Evolutionary conservation across 2,888 invertebrate genomes (phyloP).

Genomic region (Cryptocheilus praepositus): DNA sequence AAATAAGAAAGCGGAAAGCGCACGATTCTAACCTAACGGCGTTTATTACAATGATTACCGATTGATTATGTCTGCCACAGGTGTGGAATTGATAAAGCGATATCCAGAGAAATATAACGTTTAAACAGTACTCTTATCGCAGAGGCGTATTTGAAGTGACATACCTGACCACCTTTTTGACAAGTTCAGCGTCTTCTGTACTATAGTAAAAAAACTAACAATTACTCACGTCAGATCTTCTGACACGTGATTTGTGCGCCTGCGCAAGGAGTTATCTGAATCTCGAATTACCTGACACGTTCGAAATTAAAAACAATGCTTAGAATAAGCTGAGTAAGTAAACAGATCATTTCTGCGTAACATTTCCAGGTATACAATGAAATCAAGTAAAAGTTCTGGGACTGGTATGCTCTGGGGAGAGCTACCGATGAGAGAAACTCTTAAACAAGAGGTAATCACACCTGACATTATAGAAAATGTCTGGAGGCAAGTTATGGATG

Average conservation of each 20-base stretch:
- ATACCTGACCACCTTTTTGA: no score
- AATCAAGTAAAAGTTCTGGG: constrained; percentile 61
- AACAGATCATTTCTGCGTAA: background rate
- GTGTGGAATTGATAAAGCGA: no score
- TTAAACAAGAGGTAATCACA: constrained; percentile 71
- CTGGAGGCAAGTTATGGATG: constrained; percentile 72
- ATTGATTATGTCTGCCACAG: background rate
- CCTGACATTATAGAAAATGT: constrained; percentile 73
- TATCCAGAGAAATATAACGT: no score
- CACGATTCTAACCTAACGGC: background rate
- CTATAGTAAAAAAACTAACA: no score
- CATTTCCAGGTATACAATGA: constrained; percentile 57
- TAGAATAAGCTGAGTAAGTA: background rate
- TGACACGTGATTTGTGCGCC: no score
- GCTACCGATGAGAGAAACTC: constrained; percentile 66
- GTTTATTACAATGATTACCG: background rate
- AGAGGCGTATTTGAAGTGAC: no score
- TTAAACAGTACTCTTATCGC: no score
- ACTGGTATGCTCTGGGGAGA: constrained; percentile 67
- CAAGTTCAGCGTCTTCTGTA: no score
- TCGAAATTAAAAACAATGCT: no score
- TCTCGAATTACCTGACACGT: no score
- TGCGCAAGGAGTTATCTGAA: no score
- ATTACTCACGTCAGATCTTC: no score
- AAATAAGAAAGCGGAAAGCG: background rate